Base-by-base conservation (phyloP, 2,888 invertebrate species). In the Apotomis betuletana region DNA sequence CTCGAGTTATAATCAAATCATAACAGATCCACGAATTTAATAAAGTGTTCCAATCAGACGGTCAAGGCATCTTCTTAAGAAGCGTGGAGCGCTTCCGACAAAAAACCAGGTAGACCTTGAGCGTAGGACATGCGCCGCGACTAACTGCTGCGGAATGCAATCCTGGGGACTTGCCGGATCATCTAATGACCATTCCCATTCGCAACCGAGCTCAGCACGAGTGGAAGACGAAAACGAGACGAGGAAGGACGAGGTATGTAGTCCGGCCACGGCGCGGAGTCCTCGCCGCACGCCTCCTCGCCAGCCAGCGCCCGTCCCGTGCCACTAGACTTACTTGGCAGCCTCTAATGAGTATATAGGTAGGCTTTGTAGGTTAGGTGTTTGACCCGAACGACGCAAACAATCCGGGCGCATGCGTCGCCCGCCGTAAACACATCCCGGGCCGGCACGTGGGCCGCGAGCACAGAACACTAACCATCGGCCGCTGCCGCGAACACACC, bases 401-500 rank as follows among this genome's bases (percentile, higher is more conserved):
- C 91, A 88, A 89, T 87, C 84, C 80, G 80, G 81, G 86, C 91
- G 91, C 92, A 90, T 90, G 92, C 91, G 91, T 85, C 82, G 81
- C 75, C 82, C 85, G 88, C 88, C 85, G 92, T 92, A 91, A 92
- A 92, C 91, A 92, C 81, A 81, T 82, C 85, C 85, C 84, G 83
- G 85, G 85, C 81, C 67, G 81, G 85, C 90, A 89, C 90, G 90
- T 88, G 88, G 80, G 74, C 76, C 78, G 77, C 74, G 76, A 58
- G 67, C 74, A 77, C 75, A 79, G 73, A 79, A 79, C 81, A 85
- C 84, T 78, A 77, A 92, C 92, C 92, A 85, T 88, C 89, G 83
- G 90, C 90, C 80, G 91, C 91, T 85, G 90, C 92, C 89, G 90
- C 89, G 83, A 89, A 87, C 87, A 88, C 92, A 86, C 89, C 92